Base-by-base conservation (phyloP, 1,140 invertebrate species). In the Thaumatotibia leucotreta region DNA sequence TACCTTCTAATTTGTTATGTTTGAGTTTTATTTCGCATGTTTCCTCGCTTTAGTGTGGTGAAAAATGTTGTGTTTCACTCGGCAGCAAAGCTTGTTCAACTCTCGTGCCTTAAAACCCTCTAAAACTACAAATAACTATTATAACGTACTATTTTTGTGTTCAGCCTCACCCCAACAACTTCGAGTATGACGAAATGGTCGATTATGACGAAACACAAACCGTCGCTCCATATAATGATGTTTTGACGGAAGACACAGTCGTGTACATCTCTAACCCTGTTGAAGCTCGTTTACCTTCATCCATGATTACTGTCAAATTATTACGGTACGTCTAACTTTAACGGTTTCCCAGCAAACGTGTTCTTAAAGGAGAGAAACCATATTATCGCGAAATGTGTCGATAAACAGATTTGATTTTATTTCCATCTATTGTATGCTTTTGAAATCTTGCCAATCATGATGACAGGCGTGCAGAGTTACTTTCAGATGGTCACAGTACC, bases 261-360 rank as follows among this genome's bases (percentile, higher is more conserved):
- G 72, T 87, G 0, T 65, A 76, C 1, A 74, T 87, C 5, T 70
- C 67, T 39, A 87, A 87, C 31, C 84, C 84, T 0, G 80, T 85
- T 1, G 84, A 87, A 31, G 79, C 84, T 3, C 68, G 74, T 1
- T 64, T 85, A 4, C 84, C 83, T 0, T 79, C 77, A n/a, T 72
- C 77, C 0, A 75, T 68, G 35, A 84, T 87, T 50, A 87, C 77
- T 27, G 68, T 87, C 1, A 63, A 67, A 17, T 61, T 87, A 17
- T 67, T 87, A 1, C 78, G 69, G 84, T 83, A 72, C 61, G 29
- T 50, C 14, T 20, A 8, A 14, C 10, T 35, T 35, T 35, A 14
- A 35, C 11, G 14, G 14, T 35, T 11, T 35, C 11, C 14, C 11
- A n/a, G 4, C 14, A 35, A 35, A n/a, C 33, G 33, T 9, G 33